Evolutionary conservation across 2,113 vertebrate species (phyloP), one percentile per base, ranked within the genome.

Genomic region (Myiopsitta monachus): DNA sequence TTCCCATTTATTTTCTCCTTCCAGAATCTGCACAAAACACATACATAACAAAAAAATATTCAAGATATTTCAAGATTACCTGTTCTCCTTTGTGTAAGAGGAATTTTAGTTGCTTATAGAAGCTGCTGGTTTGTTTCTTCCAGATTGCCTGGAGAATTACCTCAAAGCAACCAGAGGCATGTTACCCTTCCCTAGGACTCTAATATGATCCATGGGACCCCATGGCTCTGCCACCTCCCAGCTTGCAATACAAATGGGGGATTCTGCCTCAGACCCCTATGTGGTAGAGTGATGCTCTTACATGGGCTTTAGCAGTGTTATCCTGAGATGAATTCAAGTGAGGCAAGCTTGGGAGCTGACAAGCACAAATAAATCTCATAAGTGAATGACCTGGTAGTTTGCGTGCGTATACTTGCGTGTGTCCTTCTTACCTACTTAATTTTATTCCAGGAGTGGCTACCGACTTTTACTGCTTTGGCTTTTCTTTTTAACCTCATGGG

Each of bases 361-460:
- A 80, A 95, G 80, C 46, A 46, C 26, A 72, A 90, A 85, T 78
- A 92, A 94, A 89, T 95, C 85, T 94, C 74, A n/a, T 55, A 47
- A 44, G 59, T 78, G 68, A 96, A 93, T 95, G 94, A 88, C 70
- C 41, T 64, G 43, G 38, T 36, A 74, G 80, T 68, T 24, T 43
- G 41, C 80, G 80, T 54, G 54, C 49, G n/a, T 92, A n/a, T 83
- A 67, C 27, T 47, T 47, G 51, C 95, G 94, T 95, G 61, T 94
- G 86, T 94, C n/a, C 87, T 97, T 83, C 85, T 96, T 95, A 88
- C 87, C 83, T 88, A 81, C 96, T 97, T 94, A 92, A 92, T 97
- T 95, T 97, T 89, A 57, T 97, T 97, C 94, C 83, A 91, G 93
- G 92, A 97, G 97, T 97, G 96, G 90, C 92, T 92, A 95, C 90